A percentile compares a stretch with the other conserved stretches of the same genome.
Evolutionary conservation across 1,140 invertebrate species (phyloP).

Genomic region (Philopotamus ludificatus): DNA sequence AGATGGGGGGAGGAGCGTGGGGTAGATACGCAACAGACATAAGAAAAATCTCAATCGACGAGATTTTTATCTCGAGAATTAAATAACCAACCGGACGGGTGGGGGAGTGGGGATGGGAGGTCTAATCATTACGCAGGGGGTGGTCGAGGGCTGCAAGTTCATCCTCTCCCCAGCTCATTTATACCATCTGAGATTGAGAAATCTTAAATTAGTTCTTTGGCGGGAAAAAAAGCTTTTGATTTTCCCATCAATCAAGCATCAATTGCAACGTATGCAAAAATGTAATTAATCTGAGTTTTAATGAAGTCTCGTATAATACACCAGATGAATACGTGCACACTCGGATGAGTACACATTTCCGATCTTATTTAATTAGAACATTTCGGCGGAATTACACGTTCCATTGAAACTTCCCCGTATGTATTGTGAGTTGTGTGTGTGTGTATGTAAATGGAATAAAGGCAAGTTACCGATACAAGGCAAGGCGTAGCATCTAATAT

Average conservation of each 20-base stretch:
- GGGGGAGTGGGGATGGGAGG: slow-evolving; percentile 42
- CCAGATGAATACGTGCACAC: too few species aligned
- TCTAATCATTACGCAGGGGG: background rate
- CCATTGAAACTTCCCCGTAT: background rate
- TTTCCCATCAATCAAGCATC: background rate
- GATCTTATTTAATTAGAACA: too few species aligned
- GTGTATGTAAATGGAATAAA: background rate
- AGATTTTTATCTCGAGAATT: slow-evolving; percentile 60
- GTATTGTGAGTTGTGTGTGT: too few species aligned
- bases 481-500: slow-evolving; percentile 34
- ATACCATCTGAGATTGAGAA: slow-evolving; percentile 21
- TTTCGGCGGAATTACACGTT: too few species aligned
- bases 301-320: too few species aligned
- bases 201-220: slow-evolving; percentile 28
- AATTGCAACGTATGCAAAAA: background rate
- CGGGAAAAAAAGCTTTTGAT: background rate
- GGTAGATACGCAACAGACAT: slow-evolving; percentile 30
- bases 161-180: background rate
- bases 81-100: slow-evolving; percentile 53
- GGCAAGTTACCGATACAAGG: slow-evolving; percentile 4
- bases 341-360: too few species aligned
- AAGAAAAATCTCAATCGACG: slow-evolving; percentile 54
- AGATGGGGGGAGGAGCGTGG: slow-evolving; percentile 23
- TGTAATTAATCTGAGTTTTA: too few species aligned
- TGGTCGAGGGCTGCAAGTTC: background rate